Evolutionary conservation across 1,140 invertebrate species (phyloP).

Genomic region (Maconellicoccus hirsutus): DNA sequence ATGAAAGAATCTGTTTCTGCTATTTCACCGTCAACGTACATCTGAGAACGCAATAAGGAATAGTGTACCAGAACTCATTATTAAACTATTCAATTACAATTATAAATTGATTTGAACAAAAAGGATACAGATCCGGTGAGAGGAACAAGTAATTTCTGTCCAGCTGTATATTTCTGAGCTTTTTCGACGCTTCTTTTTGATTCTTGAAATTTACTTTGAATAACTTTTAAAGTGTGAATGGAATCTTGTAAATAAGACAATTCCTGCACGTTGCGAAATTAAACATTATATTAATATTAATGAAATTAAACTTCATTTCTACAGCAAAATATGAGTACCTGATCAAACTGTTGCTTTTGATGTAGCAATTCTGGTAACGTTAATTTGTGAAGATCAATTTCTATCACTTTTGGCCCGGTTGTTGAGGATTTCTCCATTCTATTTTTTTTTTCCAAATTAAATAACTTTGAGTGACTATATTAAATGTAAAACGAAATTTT

Average conservation of each 20-base stretch:
- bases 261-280: constrained; percentile 55
- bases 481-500: neutral
- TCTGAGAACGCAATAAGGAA: constrained; percentile 38
- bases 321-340: neutral
- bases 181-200: constrained; percentile 74
- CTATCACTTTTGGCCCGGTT: neutral
- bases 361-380: constrained; percentile 3
- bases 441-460: neutral
- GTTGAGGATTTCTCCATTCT: neutral
- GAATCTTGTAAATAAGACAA: constrained; percentile 77
- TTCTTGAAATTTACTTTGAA: constrained; percentile 78
- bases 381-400: neutral
- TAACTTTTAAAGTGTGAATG: constrained; percentile 73
- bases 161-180: constrained; percentile 56
- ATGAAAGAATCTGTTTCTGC: constrained; percentile 70
- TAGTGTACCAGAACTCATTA: constrained; percentile 25
- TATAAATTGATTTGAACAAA: constrained; percentile 18
- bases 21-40: constrained; percentile 85
- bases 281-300: constrained; percentile 15
- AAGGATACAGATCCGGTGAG: constrained; percentile 71
- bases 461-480: neutral
- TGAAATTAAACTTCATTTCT: neutral
- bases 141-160: constrained; percentile 77
- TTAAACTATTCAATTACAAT: constrained; percentile 16
- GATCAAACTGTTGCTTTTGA: neutral